A percentile compares a stretch with the other conserved stretches of the same genome.
Conservation (phyloP, 1,140 invertebrate species). For the Meloidogyne floridensis region DNA sequence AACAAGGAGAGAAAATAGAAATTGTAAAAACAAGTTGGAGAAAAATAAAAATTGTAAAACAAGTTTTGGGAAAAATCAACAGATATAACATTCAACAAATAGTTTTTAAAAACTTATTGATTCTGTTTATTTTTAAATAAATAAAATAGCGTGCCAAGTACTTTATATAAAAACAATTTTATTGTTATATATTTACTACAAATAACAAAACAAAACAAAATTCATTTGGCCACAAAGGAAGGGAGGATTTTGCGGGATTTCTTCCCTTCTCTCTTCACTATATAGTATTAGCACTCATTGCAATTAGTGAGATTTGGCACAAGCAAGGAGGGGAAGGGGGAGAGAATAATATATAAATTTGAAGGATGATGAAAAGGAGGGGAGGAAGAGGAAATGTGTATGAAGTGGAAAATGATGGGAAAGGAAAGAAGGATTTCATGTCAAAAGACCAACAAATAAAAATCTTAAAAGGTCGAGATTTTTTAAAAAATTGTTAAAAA, state of each 20-base stretch:
- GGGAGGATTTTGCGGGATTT: background rate
- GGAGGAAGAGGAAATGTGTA: background rate
- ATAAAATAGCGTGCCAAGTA: slow-evolving; percentile 5
- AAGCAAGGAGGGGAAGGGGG: background rate
- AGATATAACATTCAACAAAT: background rate
- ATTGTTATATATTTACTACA: background rate
- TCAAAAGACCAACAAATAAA: too few relatives aligned
- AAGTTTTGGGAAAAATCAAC: too few relatives aligned
- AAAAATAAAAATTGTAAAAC: too few relatives aligned
- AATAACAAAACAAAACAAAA: background rate
- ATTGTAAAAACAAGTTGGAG: too few relatives aligned
- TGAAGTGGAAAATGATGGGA: background rate
- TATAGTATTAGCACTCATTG: background rate
- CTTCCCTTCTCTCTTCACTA: too few relatives aligned
- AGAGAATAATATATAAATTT: background rate
- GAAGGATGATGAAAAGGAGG: background rate
- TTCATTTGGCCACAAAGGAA: background rate
- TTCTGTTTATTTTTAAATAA: background rate
- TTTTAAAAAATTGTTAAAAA: background rate
- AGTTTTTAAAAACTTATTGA: background rate
- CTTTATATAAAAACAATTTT: background rate
- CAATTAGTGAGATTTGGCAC: background rate
- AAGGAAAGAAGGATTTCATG: background rate
- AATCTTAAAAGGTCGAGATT: background rate
- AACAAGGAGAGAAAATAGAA: too few relatives aligned